Evolutionary conservation across 92 coral and sea anemone genomes (phyloP).

Genomic region (Paragorgia papillata): DNA sequence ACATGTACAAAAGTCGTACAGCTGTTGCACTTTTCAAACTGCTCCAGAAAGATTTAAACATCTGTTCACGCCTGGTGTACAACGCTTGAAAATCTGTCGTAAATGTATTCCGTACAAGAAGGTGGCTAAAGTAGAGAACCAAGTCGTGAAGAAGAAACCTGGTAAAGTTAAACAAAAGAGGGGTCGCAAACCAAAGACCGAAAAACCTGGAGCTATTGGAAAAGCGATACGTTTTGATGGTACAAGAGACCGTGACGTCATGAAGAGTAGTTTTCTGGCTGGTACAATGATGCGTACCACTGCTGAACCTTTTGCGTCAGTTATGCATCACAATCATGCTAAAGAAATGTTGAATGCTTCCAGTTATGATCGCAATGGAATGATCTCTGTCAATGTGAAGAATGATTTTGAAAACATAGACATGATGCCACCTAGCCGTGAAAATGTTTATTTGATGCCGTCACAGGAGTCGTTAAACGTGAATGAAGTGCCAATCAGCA

Average conservation of each 20-base stretch:
- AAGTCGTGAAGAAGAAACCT: constrained; percentile 10
- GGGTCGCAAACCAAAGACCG: constrained; percentile 30
- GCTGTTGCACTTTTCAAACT: constrained; percentile 39
- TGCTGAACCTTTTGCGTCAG: neutral
- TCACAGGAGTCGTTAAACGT: too few species aligned
- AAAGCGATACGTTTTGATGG: constrained; percentile 12
- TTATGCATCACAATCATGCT: too few species aligned
- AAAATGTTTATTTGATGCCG: neutral
- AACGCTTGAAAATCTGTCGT: constrained; percentile 36
- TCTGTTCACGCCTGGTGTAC: constrained; percentile 30
- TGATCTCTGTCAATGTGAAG: too few species aligned
- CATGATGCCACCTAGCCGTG: neutral
- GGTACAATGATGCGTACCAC: neutral
- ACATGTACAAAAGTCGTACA: constrained; percentile 41
- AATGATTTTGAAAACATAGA: neutral
- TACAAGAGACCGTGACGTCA: neutral
- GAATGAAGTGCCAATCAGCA: too few species aligned
- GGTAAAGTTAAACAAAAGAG: constrained; percentile 35
- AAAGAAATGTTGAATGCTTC: too few species aligned
- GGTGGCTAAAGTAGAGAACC: constrained; percentile 20
- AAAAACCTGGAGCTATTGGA: constrained; percentile 18
- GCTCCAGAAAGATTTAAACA: constrained; percentile 41
- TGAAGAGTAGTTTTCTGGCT: neutral
- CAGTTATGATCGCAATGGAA: too few species aligned
- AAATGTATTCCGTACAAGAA: constrained; percentile 43